Evolutionary conservation across 2,113 vertebrate species (phyloP).

Genomic region (Pao palembangensis): DNA sequence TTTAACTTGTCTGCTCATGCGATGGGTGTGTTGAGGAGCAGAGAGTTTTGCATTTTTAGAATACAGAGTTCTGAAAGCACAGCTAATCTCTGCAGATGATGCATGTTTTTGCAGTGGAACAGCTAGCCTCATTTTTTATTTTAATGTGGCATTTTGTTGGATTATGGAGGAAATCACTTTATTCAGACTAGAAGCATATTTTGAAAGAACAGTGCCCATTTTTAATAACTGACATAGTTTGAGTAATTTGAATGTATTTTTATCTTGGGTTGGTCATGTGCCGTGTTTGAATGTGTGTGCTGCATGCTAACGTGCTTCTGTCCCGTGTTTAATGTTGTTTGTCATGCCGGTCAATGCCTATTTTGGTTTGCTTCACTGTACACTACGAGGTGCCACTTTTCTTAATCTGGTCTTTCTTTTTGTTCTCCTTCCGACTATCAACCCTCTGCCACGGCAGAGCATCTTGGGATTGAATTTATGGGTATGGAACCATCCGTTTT

Average conservation of each 20-base stretch:
- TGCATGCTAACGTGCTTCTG: conserved; percentile 62
- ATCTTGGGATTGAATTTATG: conserved; percentile 99
- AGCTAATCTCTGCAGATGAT: conserved; percentile 52
- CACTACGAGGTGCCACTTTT: conserved; percentile 64
- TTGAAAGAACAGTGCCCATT: background rate
- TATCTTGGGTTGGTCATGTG: too few species aligned
- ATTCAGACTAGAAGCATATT: conserved; percentile 6
- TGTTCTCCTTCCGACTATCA: conserved; percentile 68
- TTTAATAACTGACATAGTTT: too few species aligned
- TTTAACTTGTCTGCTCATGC: conserved; percentile 66
- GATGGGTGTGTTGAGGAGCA: conserved; percentile 58
- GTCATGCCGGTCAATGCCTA: conserved; percentile 33
- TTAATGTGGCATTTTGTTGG: conserved; percentile 20
- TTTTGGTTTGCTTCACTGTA: conserved; percentile 52
- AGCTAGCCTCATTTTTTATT: background rate
- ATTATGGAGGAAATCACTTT: conserved; percentile 33
- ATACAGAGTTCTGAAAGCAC: conserved; percentile 43
- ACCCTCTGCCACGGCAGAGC: conserved; percentile 93
- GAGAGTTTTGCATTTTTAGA: conserved; percentile 37
- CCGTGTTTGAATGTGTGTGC: conserved; percentile 24
- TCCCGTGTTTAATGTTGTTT: conserved; percentile 31
- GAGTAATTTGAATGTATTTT: too few species aligned
- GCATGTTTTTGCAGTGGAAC: conserved; percentile 37
- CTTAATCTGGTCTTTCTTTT: conserved; percentile 73
- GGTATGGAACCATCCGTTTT: conserved; percentile 91